Conservation (phyloP, 2,797 vertebrate genomes). For the Chromis chromis region DNA sequence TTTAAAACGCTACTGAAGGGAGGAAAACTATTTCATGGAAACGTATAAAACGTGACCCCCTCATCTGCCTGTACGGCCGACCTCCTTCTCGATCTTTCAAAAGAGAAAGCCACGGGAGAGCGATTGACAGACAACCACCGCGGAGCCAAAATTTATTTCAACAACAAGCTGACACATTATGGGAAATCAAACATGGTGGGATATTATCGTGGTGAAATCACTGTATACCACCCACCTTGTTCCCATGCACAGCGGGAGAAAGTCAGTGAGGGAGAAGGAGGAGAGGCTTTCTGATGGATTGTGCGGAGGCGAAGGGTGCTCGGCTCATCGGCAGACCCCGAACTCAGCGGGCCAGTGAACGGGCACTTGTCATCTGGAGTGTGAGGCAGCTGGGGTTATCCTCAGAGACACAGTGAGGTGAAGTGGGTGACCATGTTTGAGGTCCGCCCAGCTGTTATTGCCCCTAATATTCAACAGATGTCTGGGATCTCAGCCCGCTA, state of each 20-base stretch:
- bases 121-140: conserved; percentile 71
- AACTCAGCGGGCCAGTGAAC: conserved; percentile 66
- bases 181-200: conserved; percentile 79
- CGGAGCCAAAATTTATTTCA: conserved; percentile 74
- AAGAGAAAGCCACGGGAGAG: conserved; percentile 49
- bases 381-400: conserved; percentile 81
- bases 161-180: conserved; percentile 80
- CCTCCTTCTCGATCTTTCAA: conserved; percentile 26
- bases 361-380: conserved; percentile 82
- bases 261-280: conserved; percentile 35
- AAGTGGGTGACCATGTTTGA: conserved; percentile 84
- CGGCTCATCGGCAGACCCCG: conserved; percentile 50
- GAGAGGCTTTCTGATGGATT: conserved; percentile 52
- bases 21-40: conserved; percentile 35
- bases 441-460: conserved; percentile 86
- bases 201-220: conserved; percentile 75
- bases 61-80: conserved; percentile 36
- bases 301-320: conserved; percentile 48
- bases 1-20: neutral
- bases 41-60: conserved; percentile 44
- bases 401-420: conserved; percentile 82
- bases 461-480: conserved; percentile 86
- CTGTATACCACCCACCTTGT: conserved; percentile 79
- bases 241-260: conserved; percentile 73
- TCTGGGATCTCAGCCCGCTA: conserved; percentile 75